Percentiles rank a stretch among this genome's conserved stretches.
Conservation (phyloP, 1,140 invertebrate species). For the Scaptomyza montana region DNA sequence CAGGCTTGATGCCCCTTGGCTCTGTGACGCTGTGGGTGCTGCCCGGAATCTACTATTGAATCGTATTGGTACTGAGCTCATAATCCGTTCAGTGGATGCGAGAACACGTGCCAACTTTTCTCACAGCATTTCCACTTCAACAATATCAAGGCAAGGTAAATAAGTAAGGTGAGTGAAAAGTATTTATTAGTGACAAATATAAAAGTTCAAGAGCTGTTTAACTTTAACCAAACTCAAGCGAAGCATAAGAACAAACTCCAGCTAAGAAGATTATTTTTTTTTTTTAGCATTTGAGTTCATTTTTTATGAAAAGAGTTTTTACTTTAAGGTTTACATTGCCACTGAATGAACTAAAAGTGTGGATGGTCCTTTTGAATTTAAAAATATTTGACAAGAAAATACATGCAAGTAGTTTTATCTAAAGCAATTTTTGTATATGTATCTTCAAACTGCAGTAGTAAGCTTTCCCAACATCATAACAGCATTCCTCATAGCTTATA, state of each 20-base stretch:
- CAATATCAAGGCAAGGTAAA: constrained; percentile 24
- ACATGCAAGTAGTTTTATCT: too few species aligned
- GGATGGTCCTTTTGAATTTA: background rate
- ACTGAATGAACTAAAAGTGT: too few species aligned
- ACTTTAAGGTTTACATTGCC: background rate
- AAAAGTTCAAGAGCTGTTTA: constrained; percentile 21
- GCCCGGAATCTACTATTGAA: background rate
- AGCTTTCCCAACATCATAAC: too few species aligned
- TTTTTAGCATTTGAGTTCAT: background rate
- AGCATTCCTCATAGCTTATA: too few species aligned
- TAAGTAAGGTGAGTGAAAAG: constrained; percentile 34
- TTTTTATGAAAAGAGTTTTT: background rate
- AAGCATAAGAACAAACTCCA: background rate
- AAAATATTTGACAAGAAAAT: too few species aligned
- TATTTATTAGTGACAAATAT: constrained; percentile 36
- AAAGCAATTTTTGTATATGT: too few species aligned
- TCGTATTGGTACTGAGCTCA: constrained; percentile 43
- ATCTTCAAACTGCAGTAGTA: too few species aligned
- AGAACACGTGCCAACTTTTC: constrained; percentile 63
- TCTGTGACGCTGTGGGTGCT: too few species aligned
- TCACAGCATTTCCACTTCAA: constrained; percentile 28
- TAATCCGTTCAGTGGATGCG: constrained; percentile 66
- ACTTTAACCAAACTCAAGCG: background rate
- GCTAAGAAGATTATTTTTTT: background rate
- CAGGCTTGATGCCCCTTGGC: constrained; percentile 21